Conservation (phyloP, 2,113 vertebrate species). For the Eclectus roratus region DNA sequence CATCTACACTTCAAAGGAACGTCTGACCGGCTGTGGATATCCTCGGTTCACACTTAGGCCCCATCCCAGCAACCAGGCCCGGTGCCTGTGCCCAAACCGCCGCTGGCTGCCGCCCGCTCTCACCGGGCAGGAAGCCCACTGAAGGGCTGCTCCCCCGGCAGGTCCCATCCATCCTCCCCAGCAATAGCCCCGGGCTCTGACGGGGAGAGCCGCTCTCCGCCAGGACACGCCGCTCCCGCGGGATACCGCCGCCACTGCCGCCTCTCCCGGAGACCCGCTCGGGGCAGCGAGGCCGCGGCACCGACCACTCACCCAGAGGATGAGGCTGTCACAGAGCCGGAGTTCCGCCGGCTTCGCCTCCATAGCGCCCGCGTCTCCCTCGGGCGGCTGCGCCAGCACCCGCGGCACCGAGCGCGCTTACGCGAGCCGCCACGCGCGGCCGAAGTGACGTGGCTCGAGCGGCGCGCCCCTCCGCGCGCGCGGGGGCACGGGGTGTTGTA, state of each 20-base stretch:
- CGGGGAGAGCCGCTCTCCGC: neutral
- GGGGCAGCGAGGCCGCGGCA: too few relatives aligned
- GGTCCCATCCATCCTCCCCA: neutral
- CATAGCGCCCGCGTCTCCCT: slow-evolving; percentile 25
- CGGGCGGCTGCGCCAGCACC: neutral
- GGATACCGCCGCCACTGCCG: neutral
- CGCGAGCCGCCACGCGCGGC: neutral
- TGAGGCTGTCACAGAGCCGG: slow-evolving; percentile 76
- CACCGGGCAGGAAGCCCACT: neutral
- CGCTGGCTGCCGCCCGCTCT: neutral
- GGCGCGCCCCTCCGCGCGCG: neutral
- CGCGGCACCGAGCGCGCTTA: neutral
- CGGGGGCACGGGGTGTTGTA: too few relatives aligned
- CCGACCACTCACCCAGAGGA: slow-evolving; percentile 73
- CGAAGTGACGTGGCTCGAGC: neutral
- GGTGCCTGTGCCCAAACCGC: rapidly evolving
- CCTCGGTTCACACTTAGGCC: neutral
- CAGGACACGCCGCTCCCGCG: neutral
- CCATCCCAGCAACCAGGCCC: rapidly evolving
- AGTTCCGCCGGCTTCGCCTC: slow-evolving; percentile 54
- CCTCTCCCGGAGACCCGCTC: neutral
- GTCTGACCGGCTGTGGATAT: rapidly evolving
- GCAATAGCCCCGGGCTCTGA: neutral
- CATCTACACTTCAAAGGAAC: neutral
- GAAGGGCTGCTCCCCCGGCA: neutral